Evolutionary conservation across 2,113 vertebrate species (phyloP), one percentile per base, ranked within the genome.

Genomic region (Theristicus caerulescens): DNA sequence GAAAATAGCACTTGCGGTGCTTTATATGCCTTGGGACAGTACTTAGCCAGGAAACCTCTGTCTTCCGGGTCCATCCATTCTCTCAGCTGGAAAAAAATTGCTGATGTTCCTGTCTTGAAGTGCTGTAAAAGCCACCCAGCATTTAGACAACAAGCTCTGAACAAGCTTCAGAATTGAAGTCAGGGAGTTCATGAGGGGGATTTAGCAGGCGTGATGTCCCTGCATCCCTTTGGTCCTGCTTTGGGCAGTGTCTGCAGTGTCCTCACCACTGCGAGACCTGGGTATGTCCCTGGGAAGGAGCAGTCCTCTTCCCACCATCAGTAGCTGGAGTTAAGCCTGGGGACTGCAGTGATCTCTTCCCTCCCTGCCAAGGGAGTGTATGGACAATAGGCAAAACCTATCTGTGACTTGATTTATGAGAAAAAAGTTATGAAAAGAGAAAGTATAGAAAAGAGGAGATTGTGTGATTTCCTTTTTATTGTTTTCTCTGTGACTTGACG

Each of bases 1-100:
- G 78, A 76, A 95, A 96, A 80, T 2, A 88, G 62, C 54, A 54
- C 22, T 74, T 31, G 49, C 0, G 0, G 19, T 4, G 44, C 27
- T 91, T 90, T 90, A 42, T 70, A 32, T 51, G 67, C 36, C 71
- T 80, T 1, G 1, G 51, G 54, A 36, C 54, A 65, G 47, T 32
- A 36, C 85, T 95, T 82, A 82, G 26, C 42, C 61, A 64, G 65
- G 65, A 51, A 91, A 79, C 36, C 34, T 91, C 64, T 91, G 73
- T 47, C 66, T 85, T 73, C 42, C 74, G 52, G 2, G 14, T 81
- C 40, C 16, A 17, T 74, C 25, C 29, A 58, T 88, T 64, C 69
- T 91, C 47, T 76, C 69, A 87, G 44, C 19, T 71, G 80, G 42
- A 61, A 57, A 58, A 86, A 55, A 74, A 67, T 0, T 13, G 4